phyloP scores from a whole-genome alignment of 2,888 invertebrate genomes.

The Thecocarcelia acutangulata region DNA sequence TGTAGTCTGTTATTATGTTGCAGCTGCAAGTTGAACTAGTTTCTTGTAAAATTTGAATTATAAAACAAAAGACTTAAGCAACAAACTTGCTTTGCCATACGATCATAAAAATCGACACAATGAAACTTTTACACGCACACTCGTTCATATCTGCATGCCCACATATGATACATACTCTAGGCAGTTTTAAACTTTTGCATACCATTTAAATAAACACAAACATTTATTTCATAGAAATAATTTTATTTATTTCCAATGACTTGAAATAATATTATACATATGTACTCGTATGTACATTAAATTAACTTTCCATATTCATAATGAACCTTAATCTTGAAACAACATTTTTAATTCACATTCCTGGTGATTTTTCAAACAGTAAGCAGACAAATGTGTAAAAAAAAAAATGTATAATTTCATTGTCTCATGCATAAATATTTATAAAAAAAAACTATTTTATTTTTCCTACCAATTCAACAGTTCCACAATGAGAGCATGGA shows the following conservation, averaged over 20 bases:
- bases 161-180: background rate
- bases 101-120: background rate
- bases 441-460: constrained; percentile 21
- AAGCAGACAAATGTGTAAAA: constrained; percentile 4
- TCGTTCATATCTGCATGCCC: background rate
- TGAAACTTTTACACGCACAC: background rate
- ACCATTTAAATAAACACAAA: background rate
- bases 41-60: constrained; percentile 21
- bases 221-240: background rate
- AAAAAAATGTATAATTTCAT: constrained; percentile 54
- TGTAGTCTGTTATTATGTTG: constrained; percentile 35
- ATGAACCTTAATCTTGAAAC: constrained; percentile 63
- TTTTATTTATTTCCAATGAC: constrained; percentile 42
- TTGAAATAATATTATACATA: constrained; percentile 40
- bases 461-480: constrained; percentile 32
- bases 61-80: constrained; percentile 54
- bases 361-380: constrained; percentile 4
- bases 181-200: background rate
- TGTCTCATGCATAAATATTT: constrained; percentile 59
- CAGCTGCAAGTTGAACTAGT: constrained; percentile 60
- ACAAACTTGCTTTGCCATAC: constrained; percentile 37
- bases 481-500: constrained; percentile 24
- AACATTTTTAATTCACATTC: background rate
- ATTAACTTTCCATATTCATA: constrained; percentile 42
- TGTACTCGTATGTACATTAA: too few relatives aligned